Evolutionary conservation across 2,797 vertebrate genomes (phyloP), one percentile per base, ranked within the genome.

Genomic region (Helostoma temminkii): DNA sequence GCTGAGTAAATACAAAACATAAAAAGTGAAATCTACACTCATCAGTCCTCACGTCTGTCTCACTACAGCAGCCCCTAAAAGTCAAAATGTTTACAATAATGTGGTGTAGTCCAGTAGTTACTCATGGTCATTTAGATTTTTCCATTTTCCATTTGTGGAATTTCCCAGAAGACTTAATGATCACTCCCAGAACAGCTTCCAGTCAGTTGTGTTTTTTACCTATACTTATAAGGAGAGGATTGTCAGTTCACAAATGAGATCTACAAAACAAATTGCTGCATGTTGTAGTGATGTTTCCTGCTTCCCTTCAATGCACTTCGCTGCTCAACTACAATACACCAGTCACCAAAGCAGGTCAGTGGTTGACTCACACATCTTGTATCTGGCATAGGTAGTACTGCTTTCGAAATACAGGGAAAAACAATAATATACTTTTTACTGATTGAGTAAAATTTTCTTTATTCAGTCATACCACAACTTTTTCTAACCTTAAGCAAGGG

Each of bases 1-100:
- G 43, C 18, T 25, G 5, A 16, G 6, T 34, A 54, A 54, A 69
- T 74, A 41, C 68, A 54, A 72, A 68, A 71, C 50, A 37, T 37
- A 18, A 34, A n/a, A 46, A 66, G 55, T 46, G 0, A 30, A 49
- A 48, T 12, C 21, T 26, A 49, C 24, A 30, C 12, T 42, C 30
- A 56, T 25, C 30, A 8, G 34, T 42, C 12, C n/a, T n/a, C 24
- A 14, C 2, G 19, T 45, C 2, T 9, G 46, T 36, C 18, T 55
- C 3, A 15, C 25, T 46, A 11, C 22, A 43, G n/a, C 19, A 15
- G 41, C 37, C 25, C 12, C 15, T 1, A 4, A 42, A 46, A 53
- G 18, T 19, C 9, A 7, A 2, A 12, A 18, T 34, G n/a, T 55
- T 32, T 7, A 21, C 32, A 54, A 7, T 46, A 5, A 55, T n/a